Base-by-base conservation (phyloP, 2,113 vertebrate genomes). In the Spermophilus dauricus region DNA sequence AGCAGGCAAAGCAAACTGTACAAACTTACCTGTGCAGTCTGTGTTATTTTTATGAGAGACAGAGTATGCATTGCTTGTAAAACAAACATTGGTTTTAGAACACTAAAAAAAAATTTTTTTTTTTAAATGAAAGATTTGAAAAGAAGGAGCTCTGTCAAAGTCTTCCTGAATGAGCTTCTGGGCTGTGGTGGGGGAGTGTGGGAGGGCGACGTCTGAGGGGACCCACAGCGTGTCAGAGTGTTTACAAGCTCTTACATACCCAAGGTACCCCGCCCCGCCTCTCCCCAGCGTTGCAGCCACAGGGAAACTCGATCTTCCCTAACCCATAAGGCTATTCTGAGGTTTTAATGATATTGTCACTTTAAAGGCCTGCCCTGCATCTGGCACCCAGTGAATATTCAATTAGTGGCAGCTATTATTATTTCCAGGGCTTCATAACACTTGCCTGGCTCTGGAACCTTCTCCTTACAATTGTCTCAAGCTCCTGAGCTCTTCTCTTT, bases 1-100 rank as follows among this genome's bases (percentile, higher is more conserved):
- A 18, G 14, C 4, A 32, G 42, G 16, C 75, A 48, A 61, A 48
- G 69, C 34, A 76, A 80, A 72, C 9, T 65, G 10, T 30, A 56
- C 1, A 8, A 2, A 28, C 9, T 56, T 87, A 73, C 4, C 37
- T 32, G 9, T 1, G 39, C 58, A 39, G 63, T 86, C 67, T 30
- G 69, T 48, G 67, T 90, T 73, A 20, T 18, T 91, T 34, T 80
- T 48, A 77, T 77, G 56, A 81, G 70, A 24, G 45, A 22, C 53
- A 6, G 58, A 48, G 34, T 67, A 65, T 30, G 39, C 9, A 56
- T 77, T 83, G 58, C 9, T 83, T 91, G 39, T n/a, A 65, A 89
- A 81, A 51, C 72, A 95, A 67, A 32, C 8, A n/a, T 3, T 65
- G n/a, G 48, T 56, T 87, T 97, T 39, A 32, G 45, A 94, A 83